Evolutionary conservation across 2,797 vertebrate genomes (phyloP), one percentile per base, ranked within the genome.

Genomic region (Thripadectes ignobilis): DNA sequence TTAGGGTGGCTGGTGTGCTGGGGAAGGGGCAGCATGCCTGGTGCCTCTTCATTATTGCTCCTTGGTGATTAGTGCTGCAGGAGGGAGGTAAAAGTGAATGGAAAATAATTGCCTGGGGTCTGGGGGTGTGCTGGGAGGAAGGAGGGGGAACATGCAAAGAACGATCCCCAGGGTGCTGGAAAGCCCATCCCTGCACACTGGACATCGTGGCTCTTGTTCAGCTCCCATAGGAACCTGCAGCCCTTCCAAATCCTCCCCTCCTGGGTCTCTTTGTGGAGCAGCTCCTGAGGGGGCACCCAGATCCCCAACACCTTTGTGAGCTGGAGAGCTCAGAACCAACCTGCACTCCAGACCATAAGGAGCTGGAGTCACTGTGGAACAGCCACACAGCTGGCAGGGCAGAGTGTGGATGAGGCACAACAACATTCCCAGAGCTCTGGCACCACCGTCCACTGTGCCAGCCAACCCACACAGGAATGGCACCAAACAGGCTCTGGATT

Each of bases 311-410:
- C 10, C 43, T 68, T 21, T 8, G 58, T 38, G 71, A 45, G 55
- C 30, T 1, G 0, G 38, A 52, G 48, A 74, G 43, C 84, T 88
- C 4, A 0, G 15, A 67, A 10, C 27, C 12, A 38, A 36, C 12
- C 27, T 1, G 0, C 34, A 11, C 38, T 7, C 5, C 1, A 3
- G 4, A 4, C 58, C 0, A 0, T 7, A 12, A 26, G 7, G 38
- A 85, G 39, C 26, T 1, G 8, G 22, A 58, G 21, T 38, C n/a
- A 6, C 3, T 7, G 6, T 2, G 2, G 30, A 17, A 17, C 0
- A 2, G 41, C n/a, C 39, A 12, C 0, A 4, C 39, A 24, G 14
- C 30, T 14, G 1, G 46, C 66, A n/a, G 32, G 57, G 49, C 14
- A 4, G 24, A 20, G 49, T 0, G 7, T 5, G 21, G 61, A 21